Percentiles rank a stretch among this genome's conserved stretches.
Conservation (phyloP, 1,140 invertebrate species). For the Apis dorsata region DNA sequence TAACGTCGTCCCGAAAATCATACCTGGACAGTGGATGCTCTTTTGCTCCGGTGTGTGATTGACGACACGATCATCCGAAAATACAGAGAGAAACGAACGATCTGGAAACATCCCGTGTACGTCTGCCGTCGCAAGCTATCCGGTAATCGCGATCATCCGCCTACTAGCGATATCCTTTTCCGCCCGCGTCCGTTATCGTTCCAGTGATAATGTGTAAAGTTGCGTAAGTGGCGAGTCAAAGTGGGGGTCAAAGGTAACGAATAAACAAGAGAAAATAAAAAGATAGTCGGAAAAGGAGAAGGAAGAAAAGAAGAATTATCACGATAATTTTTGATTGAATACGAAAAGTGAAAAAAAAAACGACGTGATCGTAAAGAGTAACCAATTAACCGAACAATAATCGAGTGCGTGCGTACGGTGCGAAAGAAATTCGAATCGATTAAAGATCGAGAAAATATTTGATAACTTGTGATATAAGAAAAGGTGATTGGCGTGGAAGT, state of each 20-base stretch:
- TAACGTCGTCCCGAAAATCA: constrained; percentile 13
- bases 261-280: constrained; percentile 43
- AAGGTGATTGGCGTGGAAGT: constrained; percentile 19
- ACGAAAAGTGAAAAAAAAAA: constrained; percentile 3
- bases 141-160: constrained; percentile 10
- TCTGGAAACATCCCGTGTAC: background rate
- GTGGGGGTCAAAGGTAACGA: constrained; percentile 49
- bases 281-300: constrained; percentile 55
- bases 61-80: constrained; percentile 4
- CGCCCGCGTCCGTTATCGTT: constrained; percentile 48
- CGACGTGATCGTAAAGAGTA: background rate
- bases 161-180: constrained; percentile 1
- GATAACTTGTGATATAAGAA: constrained; percentile 56
- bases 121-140: constrained; percentile 22
- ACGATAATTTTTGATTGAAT: background rate
- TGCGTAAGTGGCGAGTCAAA: constrained; percentile 60
- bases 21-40: constrained; percentile 15
- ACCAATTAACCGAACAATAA: background rate
- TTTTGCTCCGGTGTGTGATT: constrained; percentile 19
- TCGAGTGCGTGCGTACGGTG: constrained; percentile 8
- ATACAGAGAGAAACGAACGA: background rate
- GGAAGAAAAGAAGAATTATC: constrained; percentile 60
- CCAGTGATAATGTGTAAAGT: constrained; percentile 63
- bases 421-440: background rate
- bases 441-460: constrained; percentile 17